A percentile compares a stretch with the other conserved stretches of the same genome.
Evolutionary conservation across 2,113 vertebrate genomes (phyloP).

Genomic region (Corvus cornix): DNA sequence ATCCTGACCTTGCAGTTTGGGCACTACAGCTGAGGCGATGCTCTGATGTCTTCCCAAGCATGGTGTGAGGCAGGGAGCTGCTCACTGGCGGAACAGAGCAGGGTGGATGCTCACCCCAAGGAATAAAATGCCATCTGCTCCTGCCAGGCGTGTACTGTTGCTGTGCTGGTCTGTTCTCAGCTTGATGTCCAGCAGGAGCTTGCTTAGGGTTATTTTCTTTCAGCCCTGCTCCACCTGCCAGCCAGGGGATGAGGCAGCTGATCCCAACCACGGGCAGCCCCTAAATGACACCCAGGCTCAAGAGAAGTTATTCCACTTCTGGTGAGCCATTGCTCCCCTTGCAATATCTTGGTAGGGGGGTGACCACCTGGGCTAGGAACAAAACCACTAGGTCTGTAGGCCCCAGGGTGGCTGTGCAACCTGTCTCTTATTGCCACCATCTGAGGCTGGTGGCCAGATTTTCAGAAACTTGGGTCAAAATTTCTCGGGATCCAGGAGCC

Average conservation of each 20-base stretch:
- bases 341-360: not conserved
- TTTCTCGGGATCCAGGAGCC: not conserved
- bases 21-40: not conserved
- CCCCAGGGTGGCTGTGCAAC: accelerated
- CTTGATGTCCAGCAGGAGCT: not conserved
- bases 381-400: not conserved
- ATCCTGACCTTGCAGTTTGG: not conserved
- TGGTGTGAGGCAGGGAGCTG: not conserved
- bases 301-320: not conserved
- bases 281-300: not conserved
- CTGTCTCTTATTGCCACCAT: not conserved
- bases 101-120: not conserved
- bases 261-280: not conserved
- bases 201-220: not conserved
- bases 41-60: not conserved
- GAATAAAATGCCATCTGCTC: accelerated
- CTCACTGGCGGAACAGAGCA: not conserved
- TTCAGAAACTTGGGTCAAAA: not conserved
- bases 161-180: not conserved
- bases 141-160: accelerated
- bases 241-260: not conserved
- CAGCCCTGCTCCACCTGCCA: not conserved
- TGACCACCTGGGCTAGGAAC: not conserved
- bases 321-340: not conserved
- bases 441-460: not conserved